Evolutionary conservation across 2,797 vertebrate genomes (phyloP), one percentile per base, ranked within the genome.

Genomic region (Pelobates cultripes): DNA sequence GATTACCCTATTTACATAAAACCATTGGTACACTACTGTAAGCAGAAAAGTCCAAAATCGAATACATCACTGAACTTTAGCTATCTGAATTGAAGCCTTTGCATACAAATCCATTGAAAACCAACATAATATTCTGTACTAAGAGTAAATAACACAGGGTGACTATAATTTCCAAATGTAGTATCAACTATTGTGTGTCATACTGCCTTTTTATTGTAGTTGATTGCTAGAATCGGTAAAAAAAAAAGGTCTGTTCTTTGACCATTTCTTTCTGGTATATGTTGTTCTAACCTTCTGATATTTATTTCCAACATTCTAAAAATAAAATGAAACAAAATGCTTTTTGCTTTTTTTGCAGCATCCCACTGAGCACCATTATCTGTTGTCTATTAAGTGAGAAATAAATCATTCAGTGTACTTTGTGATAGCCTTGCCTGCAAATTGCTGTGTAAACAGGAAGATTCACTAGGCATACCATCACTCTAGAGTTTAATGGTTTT

Each of bases 311-410:
- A 40, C 61, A 7, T 64, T 64, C 61, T 40, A 64, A 64, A 64
- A 64, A 64, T 64, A 64, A 64, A 64, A 64, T 64, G 17, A 28
- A 64, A 10, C 28, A 17, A 64, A n/a, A 64, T 4, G 61, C 17
- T 4, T 15, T 40, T 64, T 64, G n/a, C 61, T 64, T 64, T 64
- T 61, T 61, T 2, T 1, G 28, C n/a, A 40, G 61, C 5, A 28
- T 64, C 61, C 61, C 28, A 14, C 61, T 28, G 61, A 64, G 61
- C 61, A 64, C 61, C 61, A 64, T 64, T 64, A 64, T 64, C 61
- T 64, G 10, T 64, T 64, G 14, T 64, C 61, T 64, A 64, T 64
- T 64, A 64, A 64, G 61, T 64, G 61, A 64, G n/a, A 64, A 64
- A 64, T 64, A 64, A 64, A 64, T 64, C 61, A 64, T 64, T 64